Base-by-base conservation (phyloP, 2,113 vertebrate genomes). In the Gorilla gorilla region DNA sequence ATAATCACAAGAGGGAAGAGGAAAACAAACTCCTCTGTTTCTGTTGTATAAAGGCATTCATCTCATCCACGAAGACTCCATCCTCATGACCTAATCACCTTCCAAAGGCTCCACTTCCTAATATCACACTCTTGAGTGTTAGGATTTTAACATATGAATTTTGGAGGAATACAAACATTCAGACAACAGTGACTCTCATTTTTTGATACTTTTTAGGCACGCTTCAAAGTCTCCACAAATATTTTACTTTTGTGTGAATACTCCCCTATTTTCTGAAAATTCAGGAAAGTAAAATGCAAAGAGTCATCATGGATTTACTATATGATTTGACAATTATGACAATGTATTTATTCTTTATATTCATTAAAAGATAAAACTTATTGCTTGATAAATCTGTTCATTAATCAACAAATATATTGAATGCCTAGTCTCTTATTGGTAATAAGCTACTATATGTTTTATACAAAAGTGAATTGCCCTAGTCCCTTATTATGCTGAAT, bases 101-200 rank as follows among this genome's bases (percentile, higher is more conserved):
- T 2, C 61, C 32, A 59, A 78, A 14, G 1, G 3, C 1, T 1
- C 1, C 3, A 40, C 17, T 35, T 52, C 5, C 38, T 13, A 45
- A 87, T 50, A 5, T 0, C 7, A 50, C 16, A 20, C 50, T 23
- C 4, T 3, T 52, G 3, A 1, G 9, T 25, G 14, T 43, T 79
- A 72, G 25, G 14, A 40, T n/a, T 81, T 79, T 20, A 3, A 25
- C 11, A 64, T 12, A 52, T 2, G 4, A 48, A 78, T 78, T 48
- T 78, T 48, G 75, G 27, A 48, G 27, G 7, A 68, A 68, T 30
- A n/a, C 66, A 68, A 68, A 48, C 43, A 73, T n/a, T 75, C 3
- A 43, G 14, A 61, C 3, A 12, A 45, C 8, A 59, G 40, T 2
- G 45, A 9, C 25, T 40, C 4, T 83, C 25, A 2, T 59, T 59